Base-by-base conservation (phyloP, 2,797 vertebrate species). In the Meda fulgida region DNA sequence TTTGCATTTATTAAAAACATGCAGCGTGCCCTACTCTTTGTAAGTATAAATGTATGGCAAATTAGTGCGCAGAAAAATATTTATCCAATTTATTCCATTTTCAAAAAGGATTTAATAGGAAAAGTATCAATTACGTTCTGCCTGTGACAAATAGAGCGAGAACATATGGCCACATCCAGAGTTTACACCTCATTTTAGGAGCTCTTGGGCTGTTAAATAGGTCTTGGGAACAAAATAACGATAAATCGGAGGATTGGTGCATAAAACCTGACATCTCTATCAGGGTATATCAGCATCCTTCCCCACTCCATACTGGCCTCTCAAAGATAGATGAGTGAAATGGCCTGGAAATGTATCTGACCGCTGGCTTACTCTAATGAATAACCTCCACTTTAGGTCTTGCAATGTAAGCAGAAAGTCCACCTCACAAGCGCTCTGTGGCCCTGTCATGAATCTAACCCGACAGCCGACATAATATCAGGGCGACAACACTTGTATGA, bases 391-490 rank as follows among this genome's bases (percentile, higher is more conserved):
- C 97, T 99, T 99, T 98, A 96, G 97, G 97, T 97, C 96, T 91
- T 99, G 98, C 98, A 96, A 96, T 98, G 98, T 99, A 99, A 99
- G 98, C 98, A 99, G 96, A 99, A 99, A 98, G 96, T 96, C 97
- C 96, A 92, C 96, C 97, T 97, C 96, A 95, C 94, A 94, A 96
- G 96, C 95, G 94, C 95, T 81, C 93, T 95, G 95, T 93, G 96
- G 77, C 96, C 94, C 94, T 91, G 95, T 97, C 97, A 98, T 99
- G 98, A 99, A 99, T 99, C 98, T 98, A 97, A 96, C 95, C 95
- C 95, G 97, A 99, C 97, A 98, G 97, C 96, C 96, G 93, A 98
- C 98, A 98, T 99, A 98, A 98, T 99, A 99, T 99, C 97, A 96
- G 96, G 97, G 97, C 96, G 97, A 99, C 97, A 98, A 98, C 98